Evolutionary conservation across 2,888 invertebrate species (phyloP).

Genomic region (Chrysodeixis includens): DNA sequence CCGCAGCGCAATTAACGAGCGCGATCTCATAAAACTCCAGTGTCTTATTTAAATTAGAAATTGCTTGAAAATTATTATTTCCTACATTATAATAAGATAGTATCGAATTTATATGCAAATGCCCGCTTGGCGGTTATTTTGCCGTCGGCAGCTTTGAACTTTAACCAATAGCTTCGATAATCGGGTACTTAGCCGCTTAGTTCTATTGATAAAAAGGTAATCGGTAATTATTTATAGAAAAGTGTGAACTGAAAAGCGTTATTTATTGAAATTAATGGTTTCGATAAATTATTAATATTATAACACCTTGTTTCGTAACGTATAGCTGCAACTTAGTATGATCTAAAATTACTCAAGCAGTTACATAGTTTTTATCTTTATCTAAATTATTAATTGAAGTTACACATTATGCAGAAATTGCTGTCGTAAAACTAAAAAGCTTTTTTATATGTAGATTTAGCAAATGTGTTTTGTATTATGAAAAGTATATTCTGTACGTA

Average conservation of each 20-base stretch:
- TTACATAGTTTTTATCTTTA: background rate
- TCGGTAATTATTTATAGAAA: constrained; percentile 32
- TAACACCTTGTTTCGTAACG: constrained; percentile 21
- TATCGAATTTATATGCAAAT: constrained; percentile 45
- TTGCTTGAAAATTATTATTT: constrained; percentile 46
- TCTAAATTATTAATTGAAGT: background rate
- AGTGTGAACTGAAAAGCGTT: constrained; percentile 27
- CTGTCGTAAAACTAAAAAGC: too few species aligned
- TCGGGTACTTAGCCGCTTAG: constrained; percentile 13
- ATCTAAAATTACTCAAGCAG: background rate
- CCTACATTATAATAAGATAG: constrained; percentile 32
- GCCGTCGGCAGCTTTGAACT: constrained; percentile 45
- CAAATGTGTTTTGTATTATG: too few species aligned
- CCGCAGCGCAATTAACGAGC: constrained; percentile 23
- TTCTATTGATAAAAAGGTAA: constrained; percentile 36
- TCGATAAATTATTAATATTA: constrained; percentile 15
- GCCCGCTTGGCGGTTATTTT: constrained; percentile 22
- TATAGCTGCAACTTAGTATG: background rate
- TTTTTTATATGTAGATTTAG: too few species aligned
- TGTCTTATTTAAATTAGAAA: constrained; percentile 53
- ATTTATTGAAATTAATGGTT: constrained; percentile 42
- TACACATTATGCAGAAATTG: too few species aligned
- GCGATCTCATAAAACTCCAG: constrained; percentile 43
- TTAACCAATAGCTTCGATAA: constrained; percentile 44
- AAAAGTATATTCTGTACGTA: too few species aligned